Percentiles rank a stretch among this genome's conserved stretches.
These are phyloP conservation scores for Eristalinus sepulchralis DNA, from an alignment of 2,888 invertebrate genomes.

Conservation along the genomic window DNA sequence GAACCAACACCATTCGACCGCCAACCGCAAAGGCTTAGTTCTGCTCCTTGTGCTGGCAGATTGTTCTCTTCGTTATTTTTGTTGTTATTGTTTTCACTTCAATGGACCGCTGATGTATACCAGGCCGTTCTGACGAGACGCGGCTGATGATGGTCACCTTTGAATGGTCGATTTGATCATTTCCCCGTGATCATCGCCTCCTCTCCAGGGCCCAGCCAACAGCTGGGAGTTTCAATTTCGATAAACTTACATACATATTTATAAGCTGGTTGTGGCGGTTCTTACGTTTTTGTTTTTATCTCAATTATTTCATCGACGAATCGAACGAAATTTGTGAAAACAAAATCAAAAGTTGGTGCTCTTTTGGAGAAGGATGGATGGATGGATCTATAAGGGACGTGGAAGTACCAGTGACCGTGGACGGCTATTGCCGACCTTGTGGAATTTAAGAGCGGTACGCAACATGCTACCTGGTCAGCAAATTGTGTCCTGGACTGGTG, in stretches of 20 bases:
- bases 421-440: constrained; percentile 72
- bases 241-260: constrained; percentile 73
- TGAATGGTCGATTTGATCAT: constrained; percentile 66
- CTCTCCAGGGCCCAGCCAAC: constrained; percentile 28
- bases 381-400: constrained; percentile 16
- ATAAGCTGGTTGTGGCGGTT: constrained; percentile 72
- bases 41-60: constrained; percentile 64
- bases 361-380: constrained; percentile 27
- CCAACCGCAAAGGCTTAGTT: constrained; percentile 69
- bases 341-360: constrained; percentile 62
- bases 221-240: constrained; percentile 72
- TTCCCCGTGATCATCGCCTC: constrained; percentile 37
- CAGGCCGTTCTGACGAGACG: constrained; percentile 51
- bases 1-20: constrained; percentile 70
- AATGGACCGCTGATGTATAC: constrained; percentile 27
- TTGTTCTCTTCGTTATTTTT: constrained; percentile 53
- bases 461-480: constrained; percentile 66
- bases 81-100: constrained; percentile 12
- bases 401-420: constrained; percentile 58
- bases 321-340: constrained; percentile 69
- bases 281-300: constrained; percentile 73
- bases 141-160: constrained; percentile 64
- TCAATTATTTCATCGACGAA: constrained; percentile 73
- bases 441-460: constrained; percentile 73
- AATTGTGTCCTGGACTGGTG: constrained; percentile 61